These are phyloP conservation scores for Mesaphorura yosii DNA, from an alignment of 1,140 invertebrate species.

Conservation along the genomic window DNA sequence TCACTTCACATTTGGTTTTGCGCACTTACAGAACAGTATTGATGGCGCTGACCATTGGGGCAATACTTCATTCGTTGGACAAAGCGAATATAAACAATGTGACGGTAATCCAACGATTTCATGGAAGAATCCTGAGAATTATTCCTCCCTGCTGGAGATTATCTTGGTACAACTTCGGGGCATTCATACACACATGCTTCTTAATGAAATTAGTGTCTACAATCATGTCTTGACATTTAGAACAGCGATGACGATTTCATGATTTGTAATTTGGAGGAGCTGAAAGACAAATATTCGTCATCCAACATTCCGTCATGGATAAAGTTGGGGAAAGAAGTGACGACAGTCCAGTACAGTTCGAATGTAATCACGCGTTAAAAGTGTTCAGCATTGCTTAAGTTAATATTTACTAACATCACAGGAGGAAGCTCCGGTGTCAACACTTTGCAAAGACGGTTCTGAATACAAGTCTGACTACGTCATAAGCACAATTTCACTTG, in stretches of 20 bases:
- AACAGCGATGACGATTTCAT: too few relatives aligned
- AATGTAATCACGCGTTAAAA: background rate
- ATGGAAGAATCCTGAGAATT: conserved; percentile 29
- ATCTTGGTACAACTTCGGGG: too few relatives aligned
- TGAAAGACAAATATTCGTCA: too few relatives aligned
- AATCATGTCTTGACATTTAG: background rate
- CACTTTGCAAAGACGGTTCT: conserved; percentile 49
- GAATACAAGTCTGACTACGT: conserved; percentile 49
- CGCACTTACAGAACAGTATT: conserved; percentile 25
- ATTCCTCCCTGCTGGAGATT: conserved; percentile 17
- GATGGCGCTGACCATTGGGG: conserved; percentile 33
- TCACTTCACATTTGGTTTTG: too few relatives aligned
- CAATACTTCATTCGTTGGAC: conserved; percentile 28
- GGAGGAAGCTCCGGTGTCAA: background rate
- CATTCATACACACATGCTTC: background rate
- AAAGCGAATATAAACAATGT: conserved; percentile 30
- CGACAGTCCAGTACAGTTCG: conserved; percentile 3
- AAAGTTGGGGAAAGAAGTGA: conserved; percentile 16
- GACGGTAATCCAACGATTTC: conserved; percentile 30
- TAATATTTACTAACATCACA: too few relatives aligned
- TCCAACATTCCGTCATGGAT: conserved; percentile 18
- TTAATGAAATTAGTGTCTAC: background rate
- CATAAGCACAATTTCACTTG: conserved; percentile 54
- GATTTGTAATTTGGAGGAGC: too few relatives aligned
- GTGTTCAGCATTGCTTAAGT: background rate